A percentile compares a stretch with the other conserved stretches of the same genome.
Evolutionary conservation across 2,113 vertebrate genomes (phyloP).

Genomic region (Pygoscelis antarcticus): DNA sequence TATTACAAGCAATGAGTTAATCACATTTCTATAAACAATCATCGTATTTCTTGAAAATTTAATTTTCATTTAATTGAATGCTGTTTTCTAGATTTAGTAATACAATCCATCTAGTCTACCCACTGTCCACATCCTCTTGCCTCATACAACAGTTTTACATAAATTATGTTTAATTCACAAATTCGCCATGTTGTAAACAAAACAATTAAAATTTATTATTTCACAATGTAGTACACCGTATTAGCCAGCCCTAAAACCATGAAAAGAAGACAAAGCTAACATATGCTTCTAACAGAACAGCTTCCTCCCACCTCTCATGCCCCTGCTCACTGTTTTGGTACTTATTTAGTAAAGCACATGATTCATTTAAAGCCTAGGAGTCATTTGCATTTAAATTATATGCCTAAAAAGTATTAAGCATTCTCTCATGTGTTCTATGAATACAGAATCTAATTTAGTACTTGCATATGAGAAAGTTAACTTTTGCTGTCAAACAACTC

Average conservation of each 20-base stretch:
- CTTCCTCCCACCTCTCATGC: not conserved
- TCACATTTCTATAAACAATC: not conserved
- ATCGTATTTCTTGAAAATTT: not conserved
- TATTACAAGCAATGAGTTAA: constrained; percentile 27
- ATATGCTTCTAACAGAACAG: not conserved
- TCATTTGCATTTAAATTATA: constrained; percentile 25
- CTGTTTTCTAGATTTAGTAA: not conserved
- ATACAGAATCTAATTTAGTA: not conserved
- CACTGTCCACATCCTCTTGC: not conserved
- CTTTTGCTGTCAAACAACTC: not conserved
- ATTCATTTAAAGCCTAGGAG: constrained; percentile 1
- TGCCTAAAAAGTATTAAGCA: constrained; percentile 10
- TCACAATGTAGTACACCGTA: not conserved
- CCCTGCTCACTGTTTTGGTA: not conserved
- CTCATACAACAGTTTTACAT: not conserved
- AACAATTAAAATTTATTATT: not conserved
- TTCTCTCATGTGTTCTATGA: not conserved
- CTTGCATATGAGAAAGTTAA: not conserved
- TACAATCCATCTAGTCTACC: not conserved
- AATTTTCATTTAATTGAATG: constrained; percentile 23
- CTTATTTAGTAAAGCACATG: constrained; percentile 11
- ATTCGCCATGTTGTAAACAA: not conserved
- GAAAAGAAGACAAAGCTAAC: not conserved
- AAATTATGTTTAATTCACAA: not conserved
- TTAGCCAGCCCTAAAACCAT: not conserved